These are phyloP conservation scores for Sebastes reedi DNA, from an alignment of 2,797 vertebrate species.

Conservation along the genomic window DNA sequence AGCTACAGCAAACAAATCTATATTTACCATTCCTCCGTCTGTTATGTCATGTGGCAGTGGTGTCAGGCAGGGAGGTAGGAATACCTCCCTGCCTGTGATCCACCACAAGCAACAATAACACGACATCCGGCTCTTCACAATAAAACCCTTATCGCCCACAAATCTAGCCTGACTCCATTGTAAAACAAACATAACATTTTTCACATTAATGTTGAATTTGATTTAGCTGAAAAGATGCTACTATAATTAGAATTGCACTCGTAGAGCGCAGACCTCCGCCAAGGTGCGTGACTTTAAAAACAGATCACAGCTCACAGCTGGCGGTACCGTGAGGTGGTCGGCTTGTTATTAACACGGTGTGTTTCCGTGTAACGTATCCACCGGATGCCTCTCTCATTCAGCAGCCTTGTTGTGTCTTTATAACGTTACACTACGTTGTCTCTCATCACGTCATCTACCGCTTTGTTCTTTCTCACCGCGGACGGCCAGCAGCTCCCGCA, in stretches of 20 bases:
- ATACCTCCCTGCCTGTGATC: background rate
- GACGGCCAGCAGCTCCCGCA: no score
- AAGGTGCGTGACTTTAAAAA: no score
- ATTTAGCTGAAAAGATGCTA: background rate
- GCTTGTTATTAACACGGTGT: no score
- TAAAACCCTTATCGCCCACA: background rate
- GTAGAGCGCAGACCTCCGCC: no score
- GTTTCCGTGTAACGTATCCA: no score
- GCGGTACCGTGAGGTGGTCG: no score
- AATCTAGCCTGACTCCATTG: background rate
- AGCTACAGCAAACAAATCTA: background rate
- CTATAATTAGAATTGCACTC: background rate
- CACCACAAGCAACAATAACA: background rate
- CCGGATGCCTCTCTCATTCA: no score
- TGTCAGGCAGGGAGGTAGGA: background rate
- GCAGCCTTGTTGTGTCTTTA: no score
- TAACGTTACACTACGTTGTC: no score
- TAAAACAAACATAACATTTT: background rate
- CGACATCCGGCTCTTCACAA: background rate
- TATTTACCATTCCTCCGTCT: background rate
- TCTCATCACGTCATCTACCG: no score
- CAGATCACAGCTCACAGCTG: no score
- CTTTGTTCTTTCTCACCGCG: no score
- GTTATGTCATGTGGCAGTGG: slow-evolving; percentile 12
- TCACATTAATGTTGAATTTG: background rate